A percentile compares a stretch with the other conserved stretches of the same genome.
Conservation (phyloP, 1,140 invertebrate genomes). For the Drosophila gunungcola region DNA sequence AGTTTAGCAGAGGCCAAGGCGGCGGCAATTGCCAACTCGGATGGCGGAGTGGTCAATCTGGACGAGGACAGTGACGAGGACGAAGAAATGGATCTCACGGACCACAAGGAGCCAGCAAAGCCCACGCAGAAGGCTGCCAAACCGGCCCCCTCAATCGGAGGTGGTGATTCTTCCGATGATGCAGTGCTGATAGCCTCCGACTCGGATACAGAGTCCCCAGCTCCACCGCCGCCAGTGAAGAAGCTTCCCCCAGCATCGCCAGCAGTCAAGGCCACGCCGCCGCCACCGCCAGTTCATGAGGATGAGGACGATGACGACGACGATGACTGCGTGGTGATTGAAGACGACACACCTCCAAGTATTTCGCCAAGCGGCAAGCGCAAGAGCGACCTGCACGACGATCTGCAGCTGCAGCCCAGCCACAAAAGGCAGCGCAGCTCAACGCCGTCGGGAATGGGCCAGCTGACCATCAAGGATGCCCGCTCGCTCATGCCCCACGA, state of each 20-base stretch:
- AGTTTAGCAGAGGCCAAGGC: constrained; percentile 43
- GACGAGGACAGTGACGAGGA: constrained; percentile 82
- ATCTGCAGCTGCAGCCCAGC: constrained; percentile 64
- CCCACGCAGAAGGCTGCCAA: constrained; percentile 20
- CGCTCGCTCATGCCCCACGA: constrained; percentile 79
- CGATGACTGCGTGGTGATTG: constrained; percentile 87
- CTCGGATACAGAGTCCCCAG: constrained; percentile 69
- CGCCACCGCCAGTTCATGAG: constrained; percentile 35
- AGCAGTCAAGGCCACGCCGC: constrained; percentile 37
- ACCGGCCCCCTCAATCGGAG: constrained; percentile 37
- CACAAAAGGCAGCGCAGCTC: constrained; percentile 72
- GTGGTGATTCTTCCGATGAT: constrained; percentile 72
- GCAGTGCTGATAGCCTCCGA: constrained; percentile 78
- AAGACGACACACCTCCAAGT: constrained; percentile 86
- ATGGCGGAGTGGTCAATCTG: constrained; percentile 57
- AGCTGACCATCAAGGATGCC: constrained; percentile 82
- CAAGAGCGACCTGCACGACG: constrained; percentile 65
- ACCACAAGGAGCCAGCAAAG: constrained; percentile 27
- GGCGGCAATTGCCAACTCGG: constrained; percentile 15
- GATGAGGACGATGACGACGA: constrained; percentile 85
- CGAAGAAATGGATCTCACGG: constrained; percentile 59
- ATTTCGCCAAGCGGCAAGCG: constrained; percentile 70
- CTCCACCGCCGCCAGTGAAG: constrained; percentile 31
- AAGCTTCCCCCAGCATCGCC: constrained; percentile 32
- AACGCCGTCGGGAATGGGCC: constrained; percentile 62